Conservation (phyloP, 2,797 vertebrate genomes). For the Melanogrammus aeglefinus region DNA sequence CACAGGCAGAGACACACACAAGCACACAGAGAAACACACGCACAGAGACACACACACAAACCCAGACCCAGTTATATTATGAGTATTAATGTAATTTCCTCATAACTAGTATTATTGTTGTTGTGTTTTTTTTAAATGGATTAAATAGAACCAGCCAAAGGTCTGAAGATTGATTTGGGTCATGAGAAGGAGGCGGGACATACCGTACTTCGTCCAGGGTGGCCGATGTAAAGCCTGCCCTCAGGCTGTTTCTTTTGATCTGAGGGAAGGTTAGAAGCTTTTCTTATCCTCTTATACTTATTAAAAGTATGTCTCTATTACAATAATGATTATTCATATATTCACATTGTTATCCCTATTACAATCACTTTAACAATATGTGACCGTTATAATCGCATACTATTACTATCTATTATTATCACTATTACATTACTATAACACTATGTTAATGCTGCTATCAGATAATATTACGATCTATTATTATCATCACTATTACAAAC, state of each 20-base stretch:
- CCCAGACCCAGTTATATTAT: neutral
- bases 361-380: neutral
- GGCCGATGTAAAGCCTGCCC: neutral
- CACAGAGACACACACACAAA: slow-evolving; percentile 15
- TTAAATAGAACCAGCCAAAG: neutral
- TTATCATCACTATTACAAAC: too few species aligned
- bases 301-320: neutral
- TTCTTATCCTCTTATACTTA: neutral
- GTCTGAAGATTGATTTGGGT: neutral
- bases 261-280: neutral
- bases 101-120: neutral
- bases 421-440: neutral
- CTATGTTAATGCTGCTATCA: neutral
- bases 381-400: neutral
- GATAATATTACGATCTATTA: neutral
- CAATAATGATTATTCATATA: neutral
- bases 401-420: neutral
- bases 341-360: too few species aligned
- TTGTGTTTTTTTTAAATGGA: neutral
- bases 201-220: neutral
- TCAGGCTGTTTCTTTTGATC: neutral
- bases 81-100: neutral
- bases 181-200: neutral
- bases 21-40: neutral
- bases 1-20: too few species aligned